A percentile compares a stretch with the other conserved stretches of the same genome.
phyloP scores from a whole-genome alignment of 2,797 vertebrate genomes.

The Sorex maritimensis region DNA sequence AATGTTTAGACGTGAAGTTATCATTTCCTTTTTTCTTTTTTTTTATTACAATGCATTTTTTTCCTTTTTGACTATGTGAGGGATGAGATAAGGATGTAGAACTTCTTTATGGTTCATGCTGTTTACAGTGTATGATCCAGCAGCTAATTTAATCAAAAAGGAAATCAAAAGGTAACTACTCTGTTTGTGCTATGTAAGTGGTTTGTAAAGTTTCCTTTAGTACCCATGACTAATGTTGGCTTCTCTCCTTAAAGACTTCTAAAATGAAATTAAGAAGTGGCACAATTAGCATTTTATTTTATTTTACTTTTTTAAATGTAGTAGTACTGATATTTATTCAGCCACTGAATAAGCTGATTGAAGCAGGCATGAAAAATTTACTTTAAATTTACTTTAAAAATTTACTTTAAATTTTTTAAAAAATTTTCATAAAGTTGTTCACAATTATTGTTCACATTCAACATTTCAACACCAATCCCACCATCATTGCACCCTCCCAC shows the following conservation, averaged over 20 bases:
- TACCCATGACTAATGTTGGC: conserved; percentile 39
- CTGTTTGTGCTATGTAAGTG: conserved; percentile 62
- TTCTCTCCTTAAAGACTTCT: conserved; percentile 61
- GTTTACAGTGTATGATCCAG: conserved; percentile 22
- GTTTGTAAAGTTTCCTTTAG: conserved; percentile 63
- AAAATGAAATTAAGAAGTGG: conserved; percentile 75
- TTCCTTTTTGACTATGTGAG: conserved; percentile 62
- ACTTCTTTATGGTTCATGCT: conserved; percentile 29
- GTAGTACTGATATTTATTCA: too few relatives aligned
- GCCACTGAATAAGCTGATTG: too few relatives aligned
- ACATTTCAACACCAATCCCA: too few relatives aligned
- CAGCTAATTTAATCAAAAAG: conserved; percentile 64
- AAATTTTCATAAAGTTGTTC: too few relatives aligned
- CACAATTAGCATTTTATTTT: conserved; percentile 57
- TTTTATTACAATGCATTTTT: conserved; percentile 26
- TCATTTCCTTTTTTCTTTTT: conserved; percentile 44
- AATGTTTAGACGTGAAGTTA: conserved; percentile 79
- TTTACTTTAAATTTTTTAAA: too few relatives aligned
- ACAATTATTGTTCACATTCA: too few relatives aligned
- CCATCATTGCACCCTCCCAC: too few relatives aligned
- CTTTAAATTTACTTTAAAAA: too few relatives aligned
- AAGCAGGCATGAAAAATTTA: too few relatives aligned
- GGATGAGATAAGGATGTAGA: conserved; percentile 69
- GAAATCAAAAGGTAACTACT: conserved; percentile 65
- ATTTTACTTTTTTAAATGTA: too few relatives aligned